Evolutionary conservation across 2,113 vertebrate species (phyloP).

Genomic region (Calyptommatus sinebrachiatus): DNA sequence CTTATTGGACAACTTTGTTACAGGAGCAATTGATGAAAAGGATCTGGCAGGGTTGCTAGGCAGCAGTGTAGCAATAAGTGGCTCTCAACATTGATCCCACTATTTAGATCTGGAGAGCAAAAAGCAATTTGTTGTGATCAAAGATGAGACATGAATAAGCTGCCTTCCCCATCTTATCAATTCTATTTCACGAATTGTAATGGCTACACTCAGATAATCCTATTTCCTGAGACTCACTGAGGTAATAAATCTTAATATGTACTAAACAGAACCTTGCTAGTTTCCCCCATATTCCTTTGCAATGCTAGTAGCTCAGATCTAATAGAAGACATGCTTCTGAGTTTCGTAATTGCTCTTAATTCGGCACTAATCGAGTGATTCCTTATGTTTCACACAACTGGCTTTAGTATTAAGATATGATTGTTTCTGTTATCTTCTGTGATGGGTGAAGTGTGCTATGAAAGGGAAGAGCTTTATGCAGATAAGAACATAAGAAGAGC

Average conservation of each 20-base stretch:
- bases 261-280: neutral
- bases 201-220: neutral
- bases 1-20: too few relatives aligned
- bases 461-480: neutral
- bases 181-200: too few relatives aligned
- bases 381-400: slow-evolving; percentile 14
- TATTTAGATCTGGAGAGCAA: too few relatives aligned
- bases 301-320: slow-evolving; percentile 38
- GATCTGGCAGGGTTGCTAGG: too few relatives aligned
- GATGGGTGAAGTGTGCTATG: neutral
- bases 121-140: too few relatives aligned
- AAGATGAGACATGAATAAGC: too few relatives aligned
- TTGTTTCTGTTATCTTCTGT: too few relatives aligned
- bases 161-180: too few relatives aligned
- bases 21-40: too few relatives aligned
- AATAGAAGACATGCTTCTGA: slow-evolving; percentile 33
- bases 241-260: slow-evolving; percentile 19
- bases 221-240: neutral
- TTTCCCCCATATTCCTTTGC: slow-evolving; percentile 40
- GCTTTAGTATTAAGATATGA: neutral
- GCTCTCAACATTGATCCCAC: too few relatives aligned
- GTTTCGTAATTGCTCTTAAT: slow-evolving; percentile 54
- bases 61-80: too few relatives aligned
- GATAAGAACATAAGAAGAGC: too few relatives aligned
- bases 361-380: slow-evolving; percentile 42